Evolutionary conservation across 1,140 invertebrate genomes (phyloP), one percentile per base, ranked within the genome.

Genomic region (Cephus cinctus): DNA sequence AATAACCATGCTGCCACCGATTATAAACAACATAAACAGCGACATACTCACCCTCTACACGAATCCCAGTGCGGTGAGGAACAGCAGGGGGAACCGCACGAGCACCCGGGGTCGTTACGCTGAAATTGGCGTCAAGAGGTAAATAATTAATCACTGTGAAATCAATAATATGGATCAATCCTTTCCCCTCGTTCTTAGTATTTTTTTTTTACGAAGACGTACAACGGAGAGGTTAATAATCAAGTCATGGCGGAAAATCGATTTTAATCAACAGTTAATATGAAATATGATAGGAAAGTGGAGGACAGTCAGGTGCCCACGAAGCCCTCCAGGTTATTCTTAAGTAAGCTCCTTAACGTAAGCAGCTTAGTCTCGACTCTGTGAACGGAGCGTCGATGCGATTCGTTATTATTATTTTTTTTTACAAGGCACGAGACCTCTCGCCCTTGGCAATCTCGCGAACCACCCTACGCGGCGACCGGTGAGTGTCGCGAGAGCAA

Each of bases 41-140:
- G 65, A 73, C 32, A 73, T 75, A 50, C 49, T 75, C 19, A 71
- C 72, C 21, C 55, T 75, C 46, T 75, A 75, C 55, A 72, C 65
- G 36, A 73, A 61, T 45, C 54, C 69, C 14, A 36, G 19, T 36
- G 14, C 34, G 34, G 34, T 18, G 0, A 54, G 52, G 22, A 65
- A 61, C 35, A 63, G 53, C 44, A 59, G 36, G 46, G 68, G 52
- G 51, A 66, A 58, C 56, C 8, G 57, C 48, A 11, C 54, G 62
- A 8, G 39, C 21, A 49, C 56, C 14, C 65, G 71, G 23, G 63
- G 69, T 2, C 63, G 72, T 32, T 75, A 75, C 50, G 72, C 71
- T 6, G 72, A 75, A 53, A 73, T 75, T 32, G 72, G 72, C 53
- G 61, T 72, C 5, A 73, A 68, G 52, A 72, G 72, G 72, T 75